These are phyloP conservation scores for Stegophylla sp. DNA, from an alignment of 2,888 invertebrate genomes.

Conservation along the genomic window DNA sequence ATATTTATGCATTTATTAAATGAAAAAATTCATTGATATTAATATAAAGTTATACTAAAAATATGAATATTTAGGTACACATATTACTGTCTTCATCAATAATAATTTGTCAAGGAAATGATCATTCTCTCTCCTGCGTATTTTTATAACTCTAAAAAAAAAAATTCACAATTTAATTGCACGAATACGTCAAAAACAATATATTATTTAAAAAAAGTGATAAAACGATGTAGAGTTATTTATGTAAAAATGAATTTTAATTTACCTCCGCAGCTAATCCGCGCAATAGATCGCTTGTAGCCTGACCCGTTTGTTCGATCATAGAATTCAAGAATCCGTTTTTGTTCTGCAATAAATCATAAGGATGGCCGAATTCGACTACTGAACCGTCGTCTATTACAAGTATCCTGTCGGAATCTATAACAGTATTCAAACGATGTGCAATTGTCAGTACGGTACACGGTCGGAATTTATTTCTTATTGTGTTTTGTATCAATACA, in stretches of 20 bases:
- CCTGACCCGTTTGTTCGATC: constrained; percentile 75
- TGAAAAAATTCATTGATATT: no score
- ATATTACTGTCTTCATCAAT: no score
- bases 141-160: no score
- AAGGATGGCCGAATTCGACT: constrained; percentile 77
- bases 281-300: constrained; percentile 67
- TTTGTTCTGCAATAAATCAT: constrained; percentile 71
- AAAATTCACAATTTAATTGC: no score
- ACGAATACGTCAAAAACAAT: no score
- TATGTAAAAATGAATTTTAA: constrained; percentile 14
- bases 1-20: no score
- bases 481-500: constrained; percentile 82
- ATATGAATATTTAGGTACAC: no score
- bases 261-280: constrained; percentile 66
- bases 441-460: constrained; percentile 92
- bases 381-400: constrained; percentile 84
- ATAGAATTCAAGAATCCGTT: constrained; percentile 73
- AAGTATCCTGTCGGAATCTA: constrained; percentile 89
- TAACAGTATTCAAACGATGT: constrained; percentile 88
- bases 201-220: no score
- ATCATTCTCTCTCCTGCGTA: no score
- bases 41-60: no score
- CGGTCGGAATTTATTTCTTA: constrained; percentile 77
- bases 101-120: no score
- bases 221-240: no score